Percentiles rank a stretch among this genome's conserved stretches.
Conservation (phyloP, 2,888 invertebrate genomes). For the Drosophila lacicola region DNA sequence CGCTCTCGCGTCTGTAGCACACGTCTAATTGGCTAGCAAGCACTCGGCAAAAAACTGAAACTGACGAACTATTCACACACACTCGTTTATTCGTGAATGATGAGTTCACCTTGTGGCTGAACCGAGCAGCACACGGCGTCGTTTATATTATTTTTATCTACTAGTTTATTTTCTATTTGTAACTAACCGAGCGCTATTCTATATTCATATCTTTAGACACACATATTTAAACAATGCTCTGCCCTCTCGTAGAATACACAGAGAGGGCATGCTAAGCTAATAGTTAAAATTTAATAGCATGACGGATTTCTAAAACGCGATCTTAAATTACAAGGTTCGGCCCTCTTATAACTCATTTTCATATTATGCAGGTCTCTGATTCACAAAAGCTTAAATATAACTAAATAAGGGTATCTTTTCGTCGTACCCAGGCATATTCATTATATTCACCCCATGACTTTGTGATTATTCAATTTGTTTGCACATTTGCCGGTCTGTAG, state of each 20-base stretch:
- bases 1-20: slow-evolving; percentile 10
- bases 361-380: neutral
- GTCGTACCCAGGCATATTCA: neutral
- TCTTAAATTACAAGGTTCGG: neutral
- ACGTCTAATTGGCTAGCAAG: slow-evolving; percentile 47
- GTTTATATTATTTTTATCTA: slow-evolving; percentile 21
- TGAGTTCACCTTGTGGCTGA: slow-evolving; percentile 48
- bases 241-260: neutral
- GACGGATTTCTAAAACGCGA: no score
- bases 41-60: slow-evolving; percentile 28
- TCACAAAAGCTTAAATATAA: neutral
- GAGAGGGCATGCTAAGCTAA: neutral
- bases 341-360: neutral
- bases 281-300: no score
- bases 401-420: neutral
- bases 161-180: slow-evolving; percentile 39
- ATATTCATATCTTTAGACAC: slow-evolving; percentile 46
- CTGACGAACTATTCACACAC: slow-evolving; percentile 26
- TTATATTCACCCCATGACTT: slow-evolving; percentile 12
- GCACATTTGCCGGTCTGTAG: slow-evolving; percentile 3
- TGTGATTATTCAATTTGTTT: slow-evolving; percentile 47
- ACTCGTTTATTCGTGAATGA: slow-evolving; percentile 22
- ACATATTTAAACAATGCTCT: slow-evolving; percentile 12
- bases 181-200: slow-evolving; percentile 59
- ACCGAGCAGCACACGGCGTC: slow-evolving; percentile 38